phyloP scores from a whole-genome alignment of 1,140 invertebrate species.

The Mya arenaria region DNA sequence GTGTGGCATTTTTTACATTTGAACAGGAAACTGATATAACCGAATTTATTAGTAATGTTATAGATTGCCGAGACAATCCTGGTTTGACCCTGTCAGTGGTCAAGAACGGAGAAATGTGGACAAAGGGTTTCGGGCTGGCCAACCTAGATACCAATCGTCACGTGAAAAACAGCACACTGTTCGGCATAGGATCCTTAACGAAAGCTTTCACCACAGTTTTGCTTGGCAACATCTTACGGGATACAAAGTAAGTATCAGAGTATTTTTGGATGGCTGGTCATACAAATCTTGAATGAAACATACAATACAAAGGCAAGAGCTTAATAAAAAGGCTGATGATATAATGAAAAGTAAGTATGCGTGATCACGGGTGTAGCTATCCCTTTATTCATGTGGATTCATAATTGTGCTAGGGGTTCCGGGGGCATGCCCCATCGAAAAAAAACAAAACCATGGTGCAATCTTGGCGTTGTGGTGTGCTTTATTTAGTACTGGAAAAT shows the following conservation, averaged over 20 bases:
- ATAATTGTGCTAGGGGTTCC: too few relatives aligned
- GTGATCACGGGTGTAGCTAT: too few relatives aligned
- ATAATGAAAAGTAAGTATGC: too few relatives aligned
- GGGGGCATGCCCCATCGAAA: too few relatives aligned
- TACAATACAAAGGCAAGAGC: too few relatives aligned
- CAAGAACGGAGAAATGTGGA: constrained; percentile 60
- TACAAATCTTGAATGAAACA: too few relatives aligned
- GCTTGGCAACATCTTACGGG: constrained; percentile 47
- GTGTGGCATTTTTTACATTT: background rate
- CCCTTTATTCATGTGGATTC: too few relatives aligned
- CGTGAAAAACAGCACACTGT: constrained; percentile 49
- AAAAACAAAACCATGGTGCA: too few relatives aligned
- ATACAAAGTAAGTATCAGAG: constrained; percentile 30
- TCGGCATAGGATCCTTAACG: constrained; percentile 56
- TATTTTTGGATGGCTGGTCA: too few relatives aligned
- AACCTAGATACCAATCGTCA: constrained; percentile 10
- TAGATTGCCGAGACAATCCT: constrained; percentile 31
- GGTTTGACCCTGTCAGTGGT: constrained; percentile 62
- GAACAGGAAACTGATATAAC: constrained; percentile 12
- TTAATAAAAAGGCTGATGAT: too few relatives aligned
- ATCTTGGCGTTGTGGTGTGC: too few relatives aligned
- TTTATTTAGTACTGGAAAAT: too few relatives aligned
- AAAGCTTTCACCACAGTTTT: constrained; percentile 59
- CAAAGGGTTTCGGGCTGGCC: constrained; percentile 49
- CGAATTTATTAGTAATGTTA: constrained; percentile 2